Percentiles rank a stretch among this genome's conserved stretches.
Conservation (phyloP, 2,888 invertebrate genomes). For the Lasioglossum marginatum region DNA sequence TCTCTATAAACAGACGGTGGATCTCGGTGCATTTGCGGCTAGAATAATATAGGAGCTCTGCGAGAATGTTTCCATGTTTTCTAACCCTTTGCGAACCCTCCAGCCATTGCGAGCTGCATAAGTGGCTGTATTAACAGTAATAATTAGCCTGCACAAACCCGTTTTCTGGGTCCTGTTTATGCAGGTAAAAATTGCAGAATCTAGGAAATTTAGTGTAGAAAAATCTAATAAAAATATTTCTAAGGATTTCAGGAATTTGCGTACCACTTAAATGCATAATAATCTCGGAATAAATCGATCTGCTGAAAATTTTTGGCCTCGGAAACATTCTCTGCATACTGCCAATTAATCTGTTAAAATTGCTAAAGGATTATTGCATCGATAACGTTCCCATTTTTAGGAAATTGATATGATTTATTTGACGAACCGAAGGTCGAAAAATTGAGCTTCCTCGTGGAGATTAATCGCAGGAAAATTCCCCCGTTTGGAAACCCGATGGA, state of each 20-base stretch:
- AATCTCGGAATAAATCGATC: no score
- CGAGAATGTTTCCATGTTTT: not conserved
- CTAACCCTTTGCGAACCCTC: not conserved
- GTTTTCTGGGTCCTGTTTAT: not conserved
- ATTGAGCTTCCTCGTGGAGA: no score
- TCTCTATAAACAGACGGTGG: not conserved
- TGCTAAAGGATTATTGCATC: no score
- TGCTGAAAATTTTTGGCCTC: not conserved
- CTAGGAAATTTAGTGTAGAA: not conserved
- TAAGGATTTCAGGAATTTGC: not conserved
- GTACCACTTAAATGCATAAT: no score
- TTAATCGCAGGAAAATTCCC: no score
- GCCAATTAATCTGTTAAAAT: no score
- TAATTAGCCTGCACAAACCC: not conserved
- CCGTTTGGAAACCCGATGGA: not conserved
- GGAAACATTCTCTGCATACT: not conserved
- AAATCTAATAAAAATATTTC: not conserved
- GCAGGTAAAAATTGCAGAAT: not conserved
- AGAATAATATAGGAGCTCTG: not conserved
- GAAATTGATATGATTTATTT: no score
- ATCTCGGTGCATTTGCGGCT: not conserved
- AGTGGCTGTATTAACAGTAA: not conserved
- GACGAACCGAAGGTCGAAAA: no score
- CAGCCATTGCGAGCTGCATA: not conserved
- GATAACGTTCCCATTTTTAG: no score